A percentile compares a stretch with the other conserved stretches of the same genome.
Evolutionary conservation across 1,140 invertebrate species (phyloP).

Genomic region (Drosophila miranda): DNA sequence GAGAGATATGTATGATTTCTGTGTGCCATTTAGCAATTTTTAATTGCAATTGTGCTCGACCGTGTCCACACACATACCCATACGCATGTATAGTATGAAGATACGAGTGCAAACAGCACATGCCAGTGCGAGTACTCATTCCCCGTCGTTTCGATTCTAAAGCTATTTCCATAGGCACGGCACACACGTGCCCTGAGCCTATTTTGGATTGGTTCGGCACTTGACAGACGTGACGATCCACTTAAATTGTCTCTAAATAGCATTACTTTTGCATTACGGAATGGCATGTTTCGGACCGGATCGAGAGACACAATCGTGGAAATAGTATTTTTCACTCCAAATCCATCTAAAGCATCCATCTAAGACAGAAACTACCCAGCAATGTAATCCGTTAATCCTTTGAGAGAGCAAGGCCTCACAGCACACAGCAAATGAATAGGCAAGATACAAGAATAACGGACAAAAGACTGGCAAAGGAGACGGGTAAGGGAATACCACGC

Average conservation of each 20-base stretch:
- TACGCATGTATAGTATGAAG: not conserved
- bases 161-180: constrained; percentile 2
- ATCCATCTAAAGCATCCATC: no score
- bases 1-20: constrained; percentile 12
- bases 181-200: constrained; percentile 31
- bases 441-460: no score
- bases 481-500: no score
- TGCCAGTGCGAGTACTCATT: not conserved
- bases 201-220: constrained; percentile 26
- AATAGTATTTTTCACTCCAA: no score
- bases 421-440: no score
- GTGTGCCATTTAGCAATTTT: constrained; percentile 29
- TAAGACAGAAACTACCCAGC: no score
- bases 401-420: no score
- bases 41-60: constrained; percentile 26
- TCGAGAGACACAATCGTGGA: not conserved
- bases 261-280: not conserved
- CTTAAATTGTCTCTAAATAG: constrained; percentile 36
- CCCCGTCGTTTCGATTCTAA: constrained; percentile 29
- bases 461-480: no score
- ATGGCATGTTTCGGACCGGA: constrained; percentile 5
- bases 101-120: not conserved
- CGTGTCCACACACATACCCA: not conserved
- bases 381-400: no score
- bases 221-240: constrained; percentile 38